Evolutionary conservation across 2,888 invertebrate species (phyloP).

Genomic region (Dioctria linearis): DNA sequence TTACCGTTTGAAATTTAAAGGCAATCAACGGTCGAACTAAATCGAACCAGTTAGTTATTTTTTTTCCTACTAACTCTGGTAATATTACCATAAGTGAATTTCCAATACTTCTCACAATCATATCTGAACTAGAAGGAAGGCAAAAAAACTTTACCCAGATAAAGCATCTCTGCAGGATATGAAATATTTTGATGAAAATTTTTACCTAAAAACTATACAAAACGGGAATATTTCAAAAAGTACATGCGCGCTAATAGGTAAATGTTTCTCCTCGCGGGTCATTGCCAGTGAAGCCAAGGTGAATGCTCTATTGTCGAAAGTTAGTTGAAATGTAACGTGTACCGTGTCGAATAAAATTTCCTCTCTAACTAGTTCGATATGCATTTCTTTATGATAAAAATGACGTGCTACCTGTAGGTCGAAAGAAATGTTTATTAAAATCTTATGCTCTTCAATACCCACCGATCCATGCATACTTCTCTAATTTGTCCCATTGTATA

Average conservation of each 20-base stretch:
- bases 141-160: constrained; percentile 22
- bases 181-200: constrained; percentile 59
- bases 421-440: not conserved
- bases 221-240: constrained; percentile 98
- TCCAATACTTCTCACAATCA: constrained; percentile 91
- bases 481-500: constrained; percentile 98
- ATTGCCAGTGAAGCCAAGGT: constrained; percentile 86
- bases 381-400: constrained; percentile 95
- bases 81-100: constrained; percentile 92
- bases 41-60: constrained; percentile 93
- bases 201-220: constrained; percentile 95
- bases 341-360: constrained; percentile 91
- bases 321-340: constrained; percentile 93
- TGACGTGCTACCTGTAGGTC: constrained; percentile 84
- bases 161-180: not conserved
- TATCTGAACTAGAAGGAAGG: constrained; percentile 78
- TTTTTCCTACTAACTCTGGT: constrained; percentile 89
- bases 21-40: constrained; percentile 92
- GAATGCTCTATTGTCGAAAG: constrained; percentile 95
- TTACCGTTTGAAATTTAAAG: constrained; percentile 95
- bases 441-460: not conserved
- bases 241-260: constrained; percentile 90
- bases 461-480: constrained; percentile 74
- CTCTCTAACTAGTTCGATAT: constrained; percentile 90
- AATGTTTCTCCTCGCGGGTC: constrained; percentile 89